Percentiles rank a stretch among this genome's conserved stretches.
phyloP scores from a whole-genome alignment of 2,113 vertebrate species.

The Vulpes lagopus region DNA sequence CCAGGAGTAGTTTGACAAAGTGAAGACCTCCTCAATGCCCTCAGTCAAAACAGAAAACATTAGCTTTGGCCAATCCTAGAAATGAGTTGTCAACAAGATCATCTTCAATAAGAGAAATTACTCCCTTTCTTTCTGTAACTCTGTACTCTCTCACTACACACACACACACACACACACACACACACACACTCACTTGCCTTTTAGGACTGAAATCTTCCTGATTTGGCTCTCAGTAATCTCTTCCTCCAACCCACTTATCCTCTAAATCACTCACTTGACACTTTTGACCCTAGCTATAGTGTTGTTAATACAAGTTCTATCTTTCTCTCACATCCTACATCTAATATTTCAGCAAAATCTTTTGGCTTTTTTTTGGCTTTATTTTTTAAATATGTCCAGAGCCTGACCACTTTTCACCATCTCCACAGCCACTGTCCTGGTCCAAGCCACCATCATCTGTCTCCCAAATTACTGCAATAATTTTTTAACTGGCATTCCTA shows the following conservation, averaged over 20 bases:
- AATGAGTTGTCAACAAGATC: constrained; percentile 11
- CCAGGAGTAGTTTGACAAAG: constrained; percentile 7
- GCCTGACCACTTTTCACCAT: not conserved
- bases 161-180: not conserved
- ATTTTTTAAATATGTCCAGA: constrained; percentile 37
- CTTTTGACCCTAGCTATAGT: not conserved
- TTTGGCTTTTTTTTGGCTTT: constrained; percentile 26
- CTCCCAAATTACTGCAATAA: not conserved
- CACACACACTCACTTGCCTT: not conserved
- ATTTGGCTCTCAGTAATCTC: constrained; percentile 9
- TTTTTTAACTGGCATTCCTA: constrained; percentile 8
- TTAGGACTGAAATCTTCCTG: constrained; percentile 22
- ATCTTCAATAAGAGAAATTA: constrained; percentile 39
- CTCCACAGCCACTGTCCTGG: not conserved
- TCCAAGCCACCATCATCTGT: not conserved
- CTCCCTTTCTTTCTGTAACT: not conserved
- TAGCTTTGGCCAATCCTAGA: constrained; percentile 13
- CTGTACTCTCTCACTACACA: not conserved
- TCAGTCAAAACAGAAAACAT: constrained; percentile 1
- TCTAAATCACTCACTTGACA: constrained; percentile 37
- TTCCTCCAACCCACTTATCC: not conserved
- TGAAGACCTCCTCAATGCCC: not conserved
- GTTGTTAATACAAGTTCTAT: constrained; percentile 28
- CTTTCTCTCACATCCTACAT: constrained; percentile 1
- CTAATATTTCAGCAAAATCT: constrained; percentile 12